phyloP scores from a whole-genome alignment of 1,140 invertebrate genomes.

The Cyphomyrmex costatus region DNA sequence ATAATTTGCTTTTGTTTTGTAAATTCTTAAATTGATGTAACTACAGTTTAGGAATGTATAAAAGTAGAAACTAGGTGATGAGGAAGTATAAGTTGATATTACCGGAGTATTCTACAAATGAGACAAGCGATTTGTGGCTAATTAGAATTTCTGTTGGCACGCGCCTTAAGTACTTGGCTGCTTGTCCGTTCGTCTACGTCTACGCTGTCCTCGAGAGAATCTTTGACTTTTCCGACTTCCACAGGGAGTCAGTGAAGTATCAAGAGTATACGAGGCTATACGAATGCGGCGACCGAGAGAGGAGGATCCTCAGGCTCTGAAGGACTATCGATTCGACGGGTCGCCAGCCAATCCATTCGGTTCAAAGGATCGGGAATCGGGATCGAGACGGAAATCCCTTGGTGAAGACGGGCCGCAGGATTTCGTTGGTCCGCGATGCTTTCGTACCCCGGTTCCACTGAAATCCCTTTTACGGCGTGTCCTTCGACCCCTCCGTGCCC shows the following conservation, averaged over 20 bases:
- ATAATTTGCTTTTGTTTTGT: not conserved
- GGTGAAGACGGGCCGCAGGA: slow-evolving; percentile 53
- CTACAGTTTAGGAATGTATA: too few species aligned
- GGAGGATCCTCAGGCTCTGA: slow-evolving; percentile 54
- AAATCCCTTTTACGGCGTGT: slow-evolving; percentile 77
- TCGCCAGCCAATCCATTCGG: slow-evolving; percentile 70
- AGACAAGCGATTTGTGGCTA: slow-evolving; percentile 12
- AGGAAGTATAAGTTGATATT: not conserved
- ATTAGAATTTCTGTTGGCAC: slow-evolving; percentile 27
- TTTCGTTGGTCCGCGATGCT: slow-evolving; percentile 55
- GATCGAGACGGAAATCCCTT: slow-evolving; percentile 67
- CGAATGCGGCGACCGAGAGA: slow-evolving; percentile 44
- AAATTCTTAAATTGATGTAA: not conserved
- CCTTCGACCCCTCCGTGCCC: slow-evolving; percentile 71
- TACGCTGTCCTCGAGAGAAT: slow-evolving; percentile 24
- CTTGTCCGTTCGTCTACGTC: slow-evolving; percentile 25
- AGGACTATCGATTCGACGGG: slow-evolving; percentile 61
- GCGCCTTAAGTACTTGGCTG: not conserved
- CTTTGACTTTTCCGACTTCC: slow-evolving; percentile 56
- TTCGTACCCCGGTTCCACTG: slow-evolving; percentile 42
- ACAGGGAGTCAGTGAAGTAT: slow-evolving; percentile 28
- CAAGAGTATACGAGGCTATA: slow-evolving; percentile 42
- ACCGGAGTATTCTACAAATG: not conserved
- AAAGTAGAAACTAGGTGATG: not conserved
- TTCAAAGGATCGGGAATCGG: slow-evolving; percentile 70